phyloP scores from a whole-genome alignment of 2,113 vertebrate genomes.

The Tragelaphus scriptus region DNA sequence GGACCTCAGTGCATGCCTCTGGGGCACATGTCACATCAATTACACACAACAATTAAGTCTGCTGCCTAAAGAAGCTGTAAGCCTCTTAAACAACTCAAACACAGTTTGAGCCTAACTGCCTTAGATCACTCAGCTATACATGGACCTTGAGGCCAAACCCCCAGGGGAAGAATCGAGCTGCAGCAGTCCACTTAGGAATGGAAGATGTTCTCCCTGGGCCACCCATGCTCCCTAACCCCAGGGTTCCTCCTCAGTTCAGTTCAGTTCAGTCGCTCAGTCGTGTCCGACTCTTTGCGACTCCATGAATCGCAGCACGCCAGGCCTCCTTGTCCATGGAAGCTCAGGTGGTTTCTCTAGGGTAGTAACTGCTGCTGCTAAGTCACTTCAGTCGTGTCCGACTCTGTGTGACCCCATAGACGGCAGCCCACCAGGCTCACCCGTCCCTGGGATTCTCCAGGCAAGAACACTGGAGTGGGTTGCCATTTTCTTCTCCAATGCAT shows the following conservation, averaged over 20 bases:
- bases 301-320: too few species aligned
- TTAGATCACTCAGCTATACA: background rate
- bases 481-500: too few species aligned
- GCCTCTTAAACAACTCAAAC: background rate
- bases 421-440: too few species aligned
- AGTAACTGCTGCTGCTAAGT: background rate
- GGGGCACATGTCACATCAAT: conserved; percentile 68
- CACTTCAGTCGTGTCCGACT: too few species aligned
- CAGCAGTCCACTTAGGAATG: background rate
- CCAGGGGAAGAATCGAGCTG: background rate
- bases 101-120: background rate
- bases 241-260: background rate
- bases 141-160: background rate
- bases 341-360: background rate
- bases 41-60: conserved; percentile 55
- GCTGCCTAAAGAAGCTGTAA: background rate
- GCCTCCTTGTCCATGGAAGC: background rate
- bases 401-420: too few species aligned
- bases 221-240: background rate
- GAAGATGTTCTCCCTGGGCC: background rate
- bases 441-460: too few species aligned
- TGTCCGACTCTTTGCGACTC: too few species aligned
- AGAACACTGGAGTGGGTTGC: too few species aligned
- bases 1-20: conserved; percentile 59
- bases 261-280: too few species aligned